These are phyloP conservation scores for Trichomalopsis sarcophagae DNA, from an alignment of 1,140 invertebrate species.

Conservation along the genomic window DNA sequence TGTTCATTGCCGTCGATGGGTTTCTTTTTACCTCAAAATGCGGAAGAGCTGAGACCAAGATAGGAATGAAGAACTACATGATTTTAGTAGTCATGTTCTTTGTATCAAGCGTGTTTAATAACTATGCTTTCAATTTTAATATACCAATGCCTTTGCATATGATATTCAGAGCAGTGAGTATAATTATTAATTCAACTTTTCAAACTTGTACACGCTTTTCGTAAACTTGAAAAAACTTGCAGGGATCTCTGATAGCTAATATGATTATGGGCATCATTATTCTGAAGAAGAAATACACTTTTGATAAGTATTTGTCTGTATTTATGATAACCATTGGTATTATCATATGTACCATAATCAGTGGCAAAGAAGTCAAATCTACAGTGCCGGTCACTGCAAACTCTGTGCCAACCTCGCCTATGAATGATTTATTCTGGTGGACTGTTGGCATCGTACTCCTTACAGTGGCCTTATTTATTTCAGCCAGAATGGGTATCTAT, in stretches of 20 bases:
- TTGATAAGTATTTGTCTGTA: constrained; percentile 94
- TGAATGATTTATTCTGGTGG: constrained; percentile 88
- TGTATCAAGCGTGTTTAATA: constrained; percentile 93
- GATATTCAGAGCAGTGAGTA: constrained; percentile 95
- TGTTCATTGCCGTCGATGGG: constrained; percentile 93
- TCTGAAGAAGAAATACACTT: constrained; percentile 88
- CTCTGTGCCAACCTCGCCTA: constrained; percentile 60
- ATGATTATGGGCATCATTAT: constrained; percentile 96
- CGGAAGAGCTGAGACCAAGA: constrained; percentile 84
- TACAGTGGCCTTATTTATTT: constrained; percentile 92
- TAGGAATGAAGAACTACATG: constrained; percentile 88
- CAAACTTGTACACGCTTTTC: neutral
- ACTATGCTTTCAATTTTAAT: constrained; percentile 97
- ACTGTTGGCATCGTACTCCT: constrained; percentile 88
- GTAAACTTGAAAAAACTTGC: constrained; percentile 58
- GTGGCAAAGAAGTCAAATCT: constrained; percentile 81
- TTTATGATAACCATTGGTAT: constrained; percentile 95
- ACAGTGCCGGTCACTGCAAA: constrained; percentile 59
- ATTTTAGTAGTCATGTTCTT: constrained; percentile 94
- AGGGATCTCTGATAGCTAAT: constrained; percentile 97
- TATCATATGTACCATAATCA: constrained; percentile 92
- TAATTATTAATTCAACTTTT: neutral
- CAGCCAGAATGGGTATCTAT: constrained; percentile 96
- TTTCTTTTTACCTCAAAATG: constrained; percentile 92
- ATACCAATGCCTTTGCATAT: constrained; percentile 99